Percentiles rank a stretch among this genome's conserved stretches.
Evolutionary conservation across 1,140 invertebrate species (phyloP).

Genomic region (Alviniconcha marisindica): DNA sequence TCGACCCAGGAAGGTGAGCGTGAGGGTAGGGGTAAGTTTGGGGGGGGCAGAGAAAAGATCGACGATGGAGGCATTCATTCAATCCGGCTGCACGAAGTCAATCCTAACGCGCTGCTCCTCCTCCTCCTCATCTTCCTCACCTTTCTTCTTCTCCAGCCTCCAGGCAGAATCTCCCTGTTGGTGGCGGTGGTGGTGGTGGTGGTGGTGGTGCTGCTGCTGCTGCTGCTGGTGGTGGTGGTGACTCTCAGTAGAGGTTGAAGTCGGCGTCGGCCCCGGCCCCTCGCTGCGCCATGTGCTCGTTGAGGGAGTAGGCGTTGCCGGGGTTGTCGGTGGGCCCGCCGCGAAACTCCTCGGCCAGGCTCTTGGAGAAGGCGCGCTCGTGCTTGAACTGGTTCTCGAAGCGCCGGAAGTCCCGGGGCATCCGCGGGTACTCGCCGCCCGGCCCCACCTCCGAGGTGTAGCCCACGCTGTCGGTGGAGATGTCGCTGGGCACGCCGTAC

Average conservation of each 20-base stretch:
- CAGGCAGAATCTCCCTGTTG: no score
- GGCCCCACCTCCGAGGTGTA: slow-evolving; percentile 60
- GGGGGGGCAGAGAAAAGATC: no score
- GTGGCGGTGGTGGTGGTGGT: no score
- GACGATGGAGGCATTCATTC: no score
- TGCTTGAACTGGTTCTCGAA: slow-evolving; percentile 66
- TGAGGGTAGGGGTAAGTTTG: no score
- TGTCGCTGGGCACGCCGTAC: slow-evolving; percentile 46
- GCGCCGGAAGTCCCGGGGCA: slow-evolving; percentile 61
- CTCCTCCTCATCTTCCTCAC: no score
- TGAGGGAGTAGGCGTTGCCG: slow-evolving; percentile 57
- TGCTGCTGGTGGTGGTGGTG: no score
- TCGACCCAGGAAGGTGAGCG: no score
- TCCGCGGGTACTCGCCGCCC: slow-evolving; percentile 47
- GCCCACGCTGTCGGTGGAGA: slow-evolving; percentile 59
- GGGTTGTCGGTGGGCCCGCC: slow-evolving; percentile 34
- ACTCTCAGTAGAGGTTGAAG: slow-evolving; percentile 51
- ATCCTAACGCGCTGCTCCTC: no score
- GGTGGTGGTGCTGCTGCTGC: no score
- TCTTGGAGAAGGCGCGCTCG: slow-evolving; percentile 66
- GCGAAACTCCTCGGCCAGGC: slow-evolving; percentile 55
- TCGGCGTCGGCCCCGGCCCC: slow-evolving; percentile 42
- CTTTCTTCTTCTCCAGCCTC: no score
- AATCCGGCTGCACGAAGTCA: no score
- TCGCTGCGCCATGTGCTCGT: slow-evolving; percentile 51